A percentile compares a stretch with the other conserved stretches of the same genome.
Evolutionary conservation across 1,140 invertebrate species (phyloP).

Genomic region (Reticulitermes speratus): DNA sequence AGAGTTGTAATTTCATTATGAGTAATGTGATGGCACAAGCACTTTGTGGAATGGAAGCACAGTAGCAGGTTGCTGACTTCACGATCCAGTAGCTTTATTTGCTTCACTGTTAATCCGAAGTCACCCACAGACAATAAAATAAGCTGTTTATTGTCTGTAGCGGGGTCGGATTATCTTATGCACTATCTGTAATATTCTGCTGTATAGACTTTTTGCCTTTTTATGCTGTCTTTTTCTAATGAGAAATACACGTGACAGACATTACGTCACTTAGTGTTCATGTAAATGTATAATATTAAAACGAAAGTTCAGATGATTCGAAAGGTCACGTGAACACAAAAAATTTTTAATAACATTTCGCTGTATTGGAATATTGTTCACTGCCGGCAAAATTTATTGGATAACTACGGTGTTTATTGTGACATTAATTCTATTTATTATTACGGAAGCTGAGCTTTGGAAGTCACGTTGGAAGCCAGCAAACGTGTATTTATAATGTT

Average conservation of each 20-base stretch:
- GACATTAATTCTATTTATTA: too few species aligned
- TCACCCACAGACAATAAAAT: background rate
- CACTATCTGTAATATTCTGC: conserved; percentile 8
- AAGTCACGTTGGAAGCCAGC: too few species aligned
- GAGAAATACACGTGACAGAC: background rate
- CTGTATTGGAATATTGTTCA: too few species aligned
- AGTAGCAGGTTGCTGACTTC: background rate
- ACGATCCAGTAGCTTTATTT: background rate
- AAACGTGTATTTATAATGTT: too few species aligned
- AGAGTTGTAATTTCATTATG: background rate
- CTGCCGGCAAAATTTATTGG: too few species aligned
- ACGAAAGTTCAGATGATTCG: too few species aligned
- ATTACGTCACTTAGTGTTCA: too few species aligned
- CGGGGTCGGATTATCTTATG: background rate
- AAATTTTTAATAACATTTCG: too few species aligned
- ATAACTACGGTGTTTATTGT: too few species aligned
- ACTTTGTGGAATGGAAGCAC: background rate
- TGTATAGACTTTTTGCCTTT: background rate
- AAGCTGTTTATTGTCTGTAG: background rate
- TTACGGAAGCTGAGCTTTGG: too few species aligned
- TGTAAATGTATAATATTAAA: too few species aligned
- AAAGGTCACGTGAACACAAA: too few species aligned
- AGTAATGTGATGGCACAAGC: background rate
- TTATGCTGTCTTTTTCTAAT: background rate
- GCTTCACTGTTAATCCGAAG: background rate